phyloP scores from a whole-genome alignment of 2,113 vertebrate genomes.

The Glareola pratincola region DNA sequence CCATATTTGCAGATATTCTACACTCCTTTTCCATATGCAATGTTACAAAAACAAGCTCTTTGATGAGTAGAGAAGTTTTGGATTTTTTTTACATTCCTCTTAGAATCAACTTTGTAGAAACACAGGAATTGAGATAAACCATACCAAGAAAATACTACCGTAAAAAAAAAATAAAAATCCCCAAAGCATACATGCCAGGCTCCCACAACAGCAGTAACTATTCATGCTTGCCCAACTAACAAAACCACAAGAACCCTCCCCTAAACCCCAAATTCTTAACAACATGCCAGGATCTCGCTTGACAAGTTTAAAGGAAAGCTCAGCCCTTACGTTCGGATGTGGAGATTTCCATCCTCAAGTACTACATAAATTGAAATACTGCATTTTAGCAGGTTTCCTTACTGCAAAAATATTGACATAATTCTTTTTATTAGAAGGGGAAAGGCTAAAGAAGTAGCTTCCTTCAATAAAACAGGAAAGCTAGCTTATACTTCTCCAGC shows the following conservation, averaged over 20 bases:
- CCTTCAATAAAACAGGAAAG: not conserved
- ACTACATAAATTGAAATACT: not conserved
- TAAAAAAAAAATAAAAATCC: conserved; percentile 10
- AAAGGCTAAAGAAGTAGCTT: not conserved
- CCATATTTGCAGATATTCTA: not conserved
- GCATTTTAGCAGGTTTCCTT: not conserved
- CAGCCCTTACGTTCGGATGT: not conserved
- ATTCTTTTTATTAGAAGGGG: not conserved
- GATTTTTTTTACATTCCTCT: not conserved
- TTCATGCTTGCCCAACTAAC: not conserved
- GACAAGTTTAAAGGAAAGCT: not conserved
- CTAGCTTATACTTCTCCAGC: not conserved
- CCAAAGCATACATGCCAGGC: not conserved
- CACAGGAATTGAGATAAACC: conserved; percentile 2
- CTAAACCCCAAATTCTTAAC: not conserved
- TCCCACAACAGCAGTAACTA: not conserved
- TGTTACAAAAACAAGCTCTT: not conserved
- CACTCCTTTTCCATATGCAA: not conserved
- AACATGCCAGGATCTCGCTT: not conserved
- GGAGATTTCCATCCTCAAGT: not conserved
- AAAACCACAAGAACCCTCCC: not conserved
- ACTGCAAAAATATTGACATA: not conserved
- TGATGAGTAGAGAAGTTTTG: not conserved
- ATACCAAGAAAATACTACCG: conserved; percentile 12
- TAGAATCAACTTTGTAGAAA: not conserved